Percentiles rank a stretch among this genome's conserved stretches.
Conservation (phyloP, 2,113 vertebrate genomes). For the Plestiodon gilberti region DNA sequence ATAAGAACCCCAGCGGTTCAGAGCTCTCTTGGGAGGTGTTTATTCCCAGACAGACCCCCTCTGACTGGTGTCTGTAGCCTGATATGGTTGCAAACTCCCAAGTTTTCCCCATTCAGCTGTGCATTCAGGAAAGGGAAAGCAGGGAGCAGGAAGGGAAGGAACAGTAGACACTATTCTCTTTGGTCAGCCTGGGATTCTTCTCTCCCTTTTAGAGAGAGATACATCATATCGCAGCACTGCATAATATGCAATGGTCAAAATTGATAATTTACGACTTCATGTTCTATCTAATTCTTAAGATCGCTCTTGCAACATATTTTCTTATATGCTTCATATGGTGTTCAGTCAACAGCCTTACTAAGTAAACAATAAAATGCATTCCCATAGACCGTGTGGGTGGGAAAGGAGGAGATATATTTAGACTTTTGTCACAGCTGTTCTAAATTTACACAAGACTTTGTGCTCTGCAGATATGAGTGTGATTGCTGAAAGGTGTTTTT, state of each 20-base stretch:
- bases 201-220: not conserved
- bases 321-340: not conserved
- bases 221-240: not conserved
- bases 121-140: too few relatives aligned
- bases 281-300: slow-evolving; percentile 2
- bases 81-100: too few relatives aligned
- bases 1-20: too few relatives aligned
- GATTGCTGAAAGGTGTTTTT: slow-evolving; percentile 9
- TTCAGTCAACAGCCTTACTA: slow-evolving; percentile 4
- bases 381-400: not conserved
- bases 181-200: not conserved
- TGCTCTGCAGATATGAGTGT: slow-evolving; percentile 15
- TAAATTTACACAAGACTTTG: slow-evolving; percentile 29
- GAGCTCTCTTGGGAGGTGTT: too few relatives aligned
- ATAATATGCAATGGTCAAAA: not conserved
- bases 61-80: too few relatives aligned
- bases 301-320: not conserved
- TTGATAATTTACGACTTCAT: not conserved
- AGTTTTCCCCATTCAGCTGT: too few relatives aligned
- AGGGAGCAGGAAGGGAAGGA: too few relatives aligned
- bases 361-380: slow-evolving; percentile 30
- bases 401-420: slow-evolving; percentile 24
- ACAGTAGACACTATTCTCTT: too few relatives aligned
- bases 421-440: slow-evolving; percentile 31
- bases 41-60: too few relatives aligned